A percentile compares a stretch with the other conserved stretches of the same genome.
Evolutionary conservation across 1,140 invertebrate genomes (phyloP).

Genomic region (Ceratosolen solmsi): DNA sequence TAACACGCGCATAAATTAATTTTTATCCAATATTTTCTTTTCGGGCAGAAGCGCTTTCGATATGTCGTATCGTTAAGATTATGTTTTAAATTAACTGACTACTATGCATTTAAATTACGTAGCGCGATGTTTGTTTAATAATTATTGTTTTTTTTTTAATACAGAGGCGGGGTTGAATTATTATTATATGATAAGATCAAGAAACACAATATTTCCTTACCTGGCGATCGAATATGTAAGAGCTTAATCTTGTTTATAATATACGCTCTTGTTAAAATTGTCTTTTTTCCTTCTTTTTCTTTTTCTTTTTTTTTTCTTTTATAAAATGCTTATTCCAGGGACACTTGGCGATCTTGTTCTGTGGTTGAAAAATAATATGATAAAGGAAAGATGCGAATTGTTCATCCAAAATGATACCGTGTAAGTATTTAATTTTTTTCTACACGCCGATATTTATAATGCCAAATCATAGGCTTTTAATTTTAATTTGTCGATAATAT

Average conservation of each 20-base stretch:
- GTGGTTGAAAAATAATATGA: constrained; percentile 89
- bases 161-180: constrained; percentile 89
- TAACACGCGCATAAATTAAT: too few species aligned
- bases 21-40: too few species aligned
- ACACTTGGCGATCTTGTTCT: constrained; percentile 81
- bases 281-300: constrained; percentile 22
- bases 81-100: too few species aligned
- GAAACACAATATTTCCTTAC: constrained; percentile 79
- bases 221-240: constrained; percentile 74
- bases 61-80: too few species aligned
- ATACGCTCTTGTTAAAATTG: too few species aligned
- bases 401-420: constrained; percentile 89
- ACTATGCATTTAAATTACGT: too few species aligned
- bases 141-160: constrained; percentile 30
- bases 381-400: constrained; percentile 90
- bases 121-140: too few species aligned
- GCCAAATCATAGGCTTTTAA: too few species aligned
- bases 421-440: constrained; percentile 74
- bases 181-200: constrained; percentile 90
- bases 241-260: too few species aligned
- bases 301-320: constrained; percentile 25
- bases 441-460: too few species aligned
- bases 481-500: too few species aligned
- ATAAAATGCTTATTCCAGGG: constrained; percentile 75
- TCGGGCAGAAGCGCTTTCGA: too few species aligned